Percentiles rank a stretch among this genome's conserved stretches.
Conservation (phyloP, 1,140 invertebrate genomes). For the Philotrypesis tridentata region DNA sequence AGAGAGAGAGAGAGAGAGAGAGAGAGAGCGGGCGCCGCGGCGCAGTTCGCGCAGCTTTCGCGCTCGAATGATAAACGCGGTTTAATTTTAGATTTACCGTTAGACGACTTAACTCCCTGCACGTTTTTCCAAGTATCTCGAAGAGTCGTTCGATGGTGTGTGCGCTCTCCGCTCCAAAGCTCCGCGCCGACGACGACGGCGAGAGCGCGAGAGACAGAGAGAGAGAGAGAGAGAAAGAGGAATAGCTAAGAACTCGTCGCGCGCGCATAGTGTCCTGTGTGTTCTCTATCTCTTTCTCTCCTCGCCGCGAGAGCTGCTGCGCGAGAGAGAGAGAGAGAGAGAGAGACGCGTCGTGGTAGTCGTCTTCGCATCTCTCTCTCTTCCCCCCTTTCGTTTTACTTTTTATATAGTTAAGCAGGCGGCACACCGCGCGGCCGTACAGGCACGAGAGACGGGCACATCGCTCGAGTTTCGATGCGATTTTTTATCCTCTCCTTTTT, state of each 20-base stretch:
- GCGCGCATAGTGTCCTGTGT: neutral
- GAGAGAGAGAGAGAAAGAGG: too few species aligned
- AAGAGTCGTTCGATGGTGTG: conserved; percentile 37
- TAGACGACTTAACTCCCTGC: neutral
- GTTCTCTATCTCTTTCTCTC: neutral
- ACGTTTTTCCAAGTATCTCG: conserved; percentile 7
- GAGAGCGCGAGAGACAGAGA: too few species aligned
- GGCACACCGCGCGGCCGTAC: neutral
- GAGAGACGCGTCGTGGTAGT: too few species aligned
- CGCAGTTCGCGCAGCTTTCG: neutral
- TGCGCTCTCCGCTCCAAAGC: too few species aligned
- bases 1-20: too few species aligned
- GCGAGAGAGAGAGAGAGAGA: too few species aligned
- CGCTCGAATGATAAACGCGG: conserved; percentile 28
- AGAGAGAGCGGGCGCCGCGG: too few species aligned
- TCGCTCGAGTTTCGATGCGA: conserved; percentile 11
- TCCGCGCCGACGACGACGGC: too few species aligned
- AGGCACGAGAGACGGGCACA: too few species aligned
- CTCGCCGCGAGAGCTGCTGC: too few species aligned
- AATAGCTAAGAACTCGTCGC: neutral
- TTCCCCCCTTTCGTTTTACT: neutral
- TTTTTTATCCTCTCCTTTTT: neutral
- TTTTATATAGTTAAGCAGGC: too few species aligned
- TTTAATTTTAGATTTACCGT: conserved; percentile 47
- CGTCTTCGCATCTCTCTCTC: neutral